These are phyloP conservation scores for Drosophila kokeensis DNA, from an alignment of 2,888 invertebrate species.

Conservation along the genomic window DNA sequence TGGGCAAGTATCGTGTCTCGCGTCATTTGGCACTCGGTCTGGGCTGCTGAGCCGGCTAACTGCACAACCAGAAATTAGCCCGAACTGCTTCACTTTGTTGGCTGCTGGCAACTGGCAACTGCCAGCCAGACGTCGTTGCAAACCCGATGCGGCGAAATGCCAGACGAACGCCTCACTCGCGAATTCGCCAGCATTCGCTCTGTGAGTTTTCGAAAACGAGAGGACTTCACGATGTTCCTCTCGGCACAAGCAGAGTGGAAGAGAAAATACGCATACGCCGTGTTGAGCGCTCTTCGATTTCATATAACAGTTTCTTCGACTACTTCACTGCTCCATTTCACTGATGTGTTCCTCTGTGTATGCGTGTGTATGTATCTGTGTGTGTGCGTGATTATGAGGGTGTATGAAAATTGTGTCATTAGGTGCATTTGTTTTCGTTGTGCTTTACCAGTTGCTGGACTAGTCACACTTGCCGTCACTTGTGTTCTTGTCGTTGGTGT, in stretches of 20 bases:
- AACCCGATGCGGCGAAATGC: constrained; percentile 40
- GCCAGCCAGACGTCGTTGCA: constrained; percentile 37
- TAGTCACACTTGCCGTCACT: constrained; percentile 53
- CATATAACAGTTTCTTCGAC: constrained; percentile 50
- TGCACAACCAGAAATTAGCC: constrained; percentile 44
- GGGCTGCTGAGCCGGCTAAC: constrained; percentile 51
- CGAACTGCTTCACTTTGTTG: constrained; percentile 75
- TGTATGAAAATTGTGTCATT: constrained; percentile 75
- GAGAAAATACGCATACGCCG: constrained; percentile 41
- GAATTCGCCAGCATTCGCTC: constrained; percentile 33
- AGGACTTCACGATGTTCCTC: constrained; percentile 22
- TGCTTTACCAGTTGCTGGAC: constrained; percentile 54
- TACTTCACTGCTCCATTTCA: constrained; percentile 14
- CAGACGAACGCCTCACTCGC: constrained; percentile 25
- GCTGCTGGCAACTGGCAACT: constrained; percentile 66
- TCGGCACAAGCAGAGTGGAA: neutral
- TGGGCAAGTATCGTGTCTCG: constrained; percentile 21
- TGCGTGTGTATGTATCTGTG: neutral
- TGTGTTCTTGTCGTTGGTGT: constrained; percentile 34
- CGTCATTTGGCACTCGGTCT: constrained; percentile 33
- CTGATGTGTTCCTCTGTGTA: constrained; percentile 8
- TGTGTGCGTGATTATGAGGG: constrained; percentile 22
- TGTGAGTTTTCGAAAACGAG: constrained; percentile 30
- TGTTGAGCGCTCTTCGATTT: constrained; percentile 33
- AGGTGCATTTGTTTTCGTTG: constrained; percentile 79